A percentile compares a stretch with the other conserved stretches of the same genome.
These are phyloP conservation scores for Acanthococcus lagerstroemiae DNA, from an alignment of 2,888 invertebrate species.

Conservation along the genomic window DNA sequence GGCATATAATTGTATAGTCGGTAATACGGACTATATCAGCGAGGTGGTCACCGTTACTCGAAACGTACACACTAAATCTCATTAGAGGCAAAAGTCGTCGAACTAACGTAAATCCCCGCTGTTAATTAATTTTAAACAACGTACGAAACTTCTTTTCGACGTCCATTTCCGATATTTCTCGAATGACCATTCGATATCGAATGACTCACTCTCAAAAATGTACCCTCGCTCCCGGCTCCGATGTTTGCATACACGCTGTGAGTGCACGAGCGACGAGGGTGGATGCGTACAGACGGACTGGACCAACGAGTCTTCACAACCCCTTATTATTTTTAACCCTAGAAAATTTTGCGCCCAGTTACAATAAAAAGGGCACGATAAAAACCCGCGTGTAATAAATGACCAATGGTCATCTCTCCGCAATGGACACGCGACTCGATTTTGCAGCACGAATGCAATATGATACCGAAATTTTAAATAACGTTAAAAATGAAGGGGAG, in stretches of 20 bases:
- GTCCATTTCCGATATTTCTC: background rate
- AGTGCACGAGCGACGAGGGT: background rate
- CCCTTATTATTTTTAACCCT: constrained; percentile 27
- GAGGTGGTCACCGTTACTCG: too few relatives aligned
- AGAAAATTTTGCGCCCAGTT: constrained; percentile 14
- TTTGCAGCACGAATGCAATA: background rate
- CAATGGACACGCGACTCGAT: background rate
- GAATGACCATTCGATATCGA: constrained; percentile 27
- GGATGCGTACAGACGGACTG: background rate
- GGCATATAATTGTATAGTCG: too few relatives aligned
- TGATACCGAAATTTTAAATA: background rate
- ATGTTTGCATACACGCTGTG: background rate
- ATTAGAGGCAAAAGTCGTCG: background rate
- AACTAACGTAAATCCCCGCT: background rate
- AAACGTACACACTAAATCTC: too few relatives aligned
- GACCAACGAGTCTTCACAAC: background rate
- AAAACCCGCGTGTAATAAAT: background rate
- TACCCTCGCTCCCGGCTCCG: constrained; percentile 7
- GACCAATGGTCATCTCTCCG: background rate
- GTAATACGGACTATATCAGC: too few relatives aligned
- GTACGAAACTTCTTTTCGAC: background rate
- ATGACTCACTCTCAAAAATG: constrained; percentile 24
- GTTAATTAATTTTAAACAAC: background rate
- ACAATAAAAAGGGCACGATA: background rate
- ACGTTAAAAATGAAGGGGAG: too few relatives aligned